Percentiles rank a stretch among this genome's conserved stretches.
phyloP scores from a whole-genome alignment of 2,113 vertebrate species.

The Azemiops feae region DNA sequence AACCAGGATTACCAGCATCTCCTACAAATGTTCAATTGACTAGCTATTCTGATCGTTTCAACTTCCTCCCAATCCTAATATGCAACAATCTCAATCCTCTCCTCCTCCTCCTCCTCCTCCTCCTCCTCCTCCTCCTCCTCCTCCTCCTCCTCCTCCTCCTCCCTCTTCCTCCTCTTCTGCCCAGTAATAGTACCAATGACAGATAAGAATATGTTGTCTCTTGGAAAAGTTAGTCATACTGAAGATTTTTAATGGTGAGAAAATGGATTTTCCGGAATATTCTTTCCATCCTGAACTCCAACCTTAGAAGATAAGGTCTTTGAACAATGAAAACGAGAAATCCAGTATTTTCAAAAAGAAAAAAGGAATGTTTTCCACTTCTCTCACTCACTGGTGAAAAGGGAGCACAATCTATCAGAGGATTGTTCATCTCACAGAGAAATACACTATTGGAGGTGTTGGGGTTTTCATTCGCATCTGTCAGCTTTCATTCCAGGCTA shows the following conservation, averaged over 20 bases:
- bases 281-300: slow-evolving; percentile 32
- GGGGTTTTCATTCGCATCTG: slow-evolving; percentile 45
- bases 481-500: slow-evolving; percentile 46
- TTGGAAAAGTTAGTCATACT: slow-evolving; percentile 44
- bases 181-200: neutral
- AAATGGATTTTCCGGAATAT: slow-evolving; percentile 45
- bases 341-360: slow-evolving; percentile 26
- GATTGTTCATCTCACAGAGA: slow-evolving; percentile 33
- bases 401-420: slow-evolving; percentile 6
- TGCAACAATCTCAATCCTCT: neutral
- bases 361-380: slow-evolving; percentile 43
- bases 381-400: slow-evolving; percentile 31
- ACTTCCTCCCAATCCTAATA: too few relatives aligned
- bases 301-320: slow-evolving; percentile 41
- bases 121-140: neutral
- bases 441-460: slow-evolving; percentile 39
- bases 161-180: fast-evolving
- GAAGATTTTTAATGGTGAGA: slow-evolving; percentile 53
- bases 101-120: too few relatives aligned
- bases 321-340: slow-evolving; percentile 19
- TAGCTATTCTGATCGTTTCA: neutral
- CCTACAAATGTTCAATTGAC: neutral
- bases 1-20: neutral
- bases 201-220: slow-evolving; percentile 37
- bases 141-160: neutral